Conservation (phyloP, 1,140 invertebrate genomes). For the Lutraria rhynchaena region DNA sequence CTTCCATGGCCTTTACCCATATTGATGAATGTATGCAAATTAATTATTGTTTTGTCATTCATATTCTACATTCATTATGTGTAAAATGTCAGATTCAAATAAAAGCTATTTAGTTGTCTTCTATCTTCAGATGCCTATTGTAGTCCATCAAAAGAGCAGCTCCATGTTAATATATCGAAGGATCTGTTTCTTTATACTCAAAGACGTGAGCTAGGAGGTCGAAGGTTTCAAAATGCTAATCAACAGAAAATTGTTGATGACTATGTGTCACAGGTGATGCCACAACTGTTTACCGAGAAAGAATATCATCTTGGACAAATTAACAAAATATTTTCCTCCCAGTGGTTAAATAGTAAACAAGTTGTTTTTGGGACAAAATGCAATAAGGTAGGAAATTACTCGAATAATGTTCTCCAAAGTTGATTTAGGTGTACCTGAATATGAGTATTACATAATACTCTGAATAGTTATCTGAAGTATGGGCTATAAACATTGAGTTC, state of each 20-base stretch:
- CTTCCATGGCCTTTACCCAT: no score
- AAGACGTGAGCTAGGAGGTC: constrained; percentile 17
- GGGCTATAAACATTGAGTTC: no score
- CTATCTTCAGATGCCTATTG: constrained; percentile 8
- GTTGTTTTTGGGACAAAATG: constrained; percentile 98
- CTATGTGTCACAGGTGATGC: constrained; percentile 72
- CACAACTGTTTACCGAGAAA: constrained; percentile 75
- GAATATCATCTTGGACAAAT: constrained; percentile 84
- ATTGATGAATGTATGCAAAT: no score
- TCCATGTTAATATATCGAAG: constrained; percentile 35
- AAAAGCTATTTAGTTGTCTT: no score
- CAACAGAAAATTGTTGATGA: constrained; percentile 61
- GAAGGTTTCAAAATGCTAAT: background rate
- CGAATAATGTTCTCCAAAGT: no score
- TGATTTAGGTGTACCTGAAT: no score
- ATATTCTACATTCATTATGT: no score
- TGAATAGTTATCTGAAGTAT: no score
- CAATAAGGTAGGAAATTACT: constrained; percentile 91
- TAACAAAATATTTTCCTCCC: constrained; percentile 97
- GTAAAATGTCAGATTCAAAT: no score
- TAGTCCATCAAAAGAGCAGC: constrained; percentile 1
- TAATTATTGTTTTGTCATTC: no score
- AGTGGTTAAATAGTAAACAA: constrained; percentile 97
- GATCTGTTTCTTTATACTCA: constrained; percentile 50
- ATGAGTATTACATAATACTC: no score